phyloP scores from a whole-genome alignment of 2,888 invertebrate genomes.

The Nycteola revayana region DNA sequence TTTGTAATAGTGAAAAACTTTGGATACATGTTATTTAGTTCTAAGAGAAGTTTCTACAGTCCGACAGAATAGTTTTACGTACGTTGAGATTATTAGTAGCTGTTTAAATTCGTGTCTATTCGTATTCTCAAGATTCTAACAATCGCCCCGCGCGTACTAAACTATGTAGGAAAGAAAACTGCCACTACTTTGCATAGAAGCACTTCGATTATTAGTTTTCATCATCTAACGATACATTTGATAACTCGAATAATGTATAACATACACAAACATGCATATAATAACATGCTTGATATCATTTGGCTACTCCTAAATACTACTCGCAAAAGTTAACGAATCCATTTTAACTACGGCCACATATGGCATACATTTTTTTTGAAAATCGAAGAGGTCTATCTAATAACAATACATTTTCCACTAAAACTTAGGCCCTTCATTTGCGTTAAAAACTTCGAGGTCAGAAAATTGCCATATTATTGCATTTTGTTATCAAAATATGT shows the following conservation, averaged over 20 bases:
- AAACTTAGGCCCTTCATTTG: constrained; percentile 59
- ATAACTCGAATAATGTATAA: constrained; percentile 68
- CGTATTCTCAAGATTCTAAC: constrained; percentile 1
- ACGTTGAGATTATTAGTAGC: constrained; percentile 11
- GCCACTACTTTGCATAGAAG: constrained; percentile 63
- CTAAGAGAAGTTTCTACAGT: constrained; percentile 56
- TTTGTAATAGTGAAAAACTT: constrained; percentile 67
- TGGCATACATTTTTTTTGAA: constrained; percentile 59
- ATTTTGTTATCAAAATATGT: constrained; percentile 49
- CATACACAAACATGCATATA: constrained; percentile 70
- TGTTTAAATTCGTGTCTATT: neutral
- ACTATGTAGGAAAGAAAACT: constrained; percentile 44
- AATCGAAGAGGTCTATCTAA: constrained; percentile 54
- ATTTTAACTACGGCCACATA: constrained; percentile 63
- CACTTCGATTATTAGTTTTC: constrained; percentile 55
- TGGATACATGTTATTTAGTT: constrained; percentile 59
- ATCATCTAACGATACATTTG: constrained; percentile 72
- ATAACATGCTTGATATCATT: constrained; percentile 62
- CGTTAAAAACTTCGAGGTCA: constrained; percentile 22
- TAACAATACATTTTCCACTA: constrained; percentile 64
- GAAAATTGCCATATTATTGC: constrained; percentile 32
- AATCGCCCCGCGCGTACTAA: constrained; percentile 17
- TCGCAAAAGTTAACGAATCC: constrained; percentile 71
- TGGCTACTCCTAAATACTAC: constrained; percentile 72
- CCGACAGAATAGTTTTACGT: constrained; percentile 22